These are phyloP conservation scores for Tenrec ecaudatus DNA, from an alignment of 2,113 vertebrate genomes.

Conservation along the genomic window DNA sequence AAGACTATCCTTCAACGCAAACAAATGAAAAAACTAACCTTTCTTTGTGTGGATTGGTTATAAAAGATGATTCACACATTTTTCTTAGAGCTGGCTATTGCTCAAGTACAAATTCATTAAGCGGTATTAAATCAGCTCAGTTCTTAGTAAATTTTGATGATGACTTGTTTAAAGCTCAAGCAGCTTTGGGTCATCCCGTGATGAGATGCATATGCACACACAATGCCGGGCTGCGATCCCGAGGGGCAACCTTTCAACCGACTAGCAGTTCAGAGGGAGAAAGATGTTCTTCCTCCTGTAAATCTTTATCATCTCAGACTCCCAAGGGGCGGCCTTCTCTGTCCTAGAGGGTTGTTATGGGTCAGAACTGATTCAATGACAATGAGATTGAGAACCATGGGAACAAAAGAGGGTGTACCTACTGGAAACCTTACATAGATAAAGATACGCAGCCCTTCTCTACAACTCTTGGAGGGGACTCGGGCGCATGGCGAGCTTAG, in stretches of 20 bases:
- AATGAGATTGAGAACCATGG: too few relatives aligned
- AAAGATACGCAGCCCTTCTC: not conserved
- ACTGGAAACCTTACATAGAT: not conserved
- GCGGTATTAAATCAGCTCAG: not conserved
- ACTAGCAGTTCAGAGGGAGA: too few relatives aligned
- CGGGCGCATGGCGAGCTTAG: not conserved
- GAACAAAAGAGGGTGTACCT: too few relatives aligned
- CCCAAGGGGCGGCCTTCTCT: too few relatives aligned
- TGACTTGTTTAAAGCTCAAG: slow-evolving; percentile 1
- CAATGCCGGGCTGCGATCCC: not conserved
- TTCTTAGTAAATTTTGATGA: not conserved
- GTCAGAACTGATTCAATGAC: too few relatives aligned
- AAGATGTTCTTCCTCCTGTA: too few relatives aligned
- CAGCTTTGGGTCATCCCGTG: not conserved
- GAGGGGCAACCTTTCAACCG: too few relatives aligned
- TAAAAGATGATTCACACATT: not conserved
- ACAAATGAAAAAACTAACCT: not conserved
- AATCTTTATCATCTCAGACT: too few relatives aligned
- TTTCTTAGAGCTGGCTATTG: not conserved
- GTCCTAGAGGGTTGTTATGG: too few relatives aligned
- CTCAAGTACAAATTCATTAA: not conserved
- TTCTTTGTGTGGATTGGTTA: not conserved
- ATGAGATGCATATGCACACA: not conserved
- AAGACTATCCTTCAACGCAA: not conserved
- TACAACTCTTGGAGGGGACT: not conserved